phyloP scores from a whole-genome alignment of 2,888 invertebrate species.

The Ditula angustiorana region DNA sequence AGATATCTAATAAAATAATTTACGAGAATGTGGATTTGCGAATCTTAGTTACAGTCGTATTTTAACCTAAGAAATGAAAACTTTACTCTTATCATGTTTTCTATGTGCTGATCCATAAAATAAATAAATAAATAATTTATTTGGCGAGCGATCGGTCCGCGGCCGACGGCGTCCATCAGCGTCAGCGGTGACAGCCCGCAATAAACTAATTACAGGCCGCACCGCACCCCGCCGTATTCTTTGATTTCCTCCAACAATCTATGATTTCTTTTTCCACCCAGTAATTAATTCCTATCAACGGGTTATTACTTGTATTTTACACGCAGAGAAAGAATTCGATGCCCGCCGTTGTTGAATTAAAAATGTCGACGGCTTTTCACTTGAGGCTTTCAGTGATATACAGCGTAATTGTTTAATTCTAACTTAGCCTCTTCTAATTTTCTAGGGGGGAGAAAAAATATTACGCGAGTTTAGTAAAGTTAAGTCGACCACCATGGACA shows the following conservation, averaged over 20 bases:
- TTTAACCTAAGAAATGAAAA: background rate
- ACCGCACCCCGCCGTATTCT: conserved; percentile 73
- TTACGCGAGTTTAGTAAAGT: background rate
- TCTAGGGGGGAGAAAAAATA: background rate
- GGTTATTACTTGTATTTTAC: conserved; percentile 53
- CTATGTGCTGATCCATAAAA: conserved; percentile 1
- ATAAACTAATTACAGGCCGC: conserved; percentile 74
- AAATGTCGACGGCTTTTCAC: conserved; percentile 33
- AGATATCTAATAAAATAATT: no score
- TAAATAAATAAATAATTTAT: conserved; percentile 31
- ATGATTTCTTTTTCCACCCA: conserved; percentile 60
- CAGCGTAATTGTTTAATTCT: background rate
- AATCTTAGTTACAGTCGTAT: no score
- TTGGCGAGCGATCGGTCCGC: conserved; percentile 41
- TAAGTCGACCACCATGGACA: background rate
- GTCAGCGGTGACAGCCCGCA: conserved; percentile 63
- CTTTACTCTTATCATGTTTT: background rate
- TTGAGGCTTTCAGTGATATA: conserved; percentile 14
- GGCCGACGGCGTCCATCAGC: conserved; percentile 69
- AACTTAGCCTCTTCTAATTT: background rate
- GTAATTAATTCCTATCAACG: conserved; percentile 66
- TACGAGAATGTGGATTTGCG: no score
- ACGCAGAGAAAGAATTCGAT: conserved; percentile 19
- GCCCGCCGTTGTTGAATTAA: conserved; percentile 22
- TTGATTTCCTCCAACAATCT: conserved; percentile 71